These are phyloP conservation scores for Petroica traversi DNA, from an alignment of 2,113 vertebrate genomes.

Conservation along the genomic window DNA sequence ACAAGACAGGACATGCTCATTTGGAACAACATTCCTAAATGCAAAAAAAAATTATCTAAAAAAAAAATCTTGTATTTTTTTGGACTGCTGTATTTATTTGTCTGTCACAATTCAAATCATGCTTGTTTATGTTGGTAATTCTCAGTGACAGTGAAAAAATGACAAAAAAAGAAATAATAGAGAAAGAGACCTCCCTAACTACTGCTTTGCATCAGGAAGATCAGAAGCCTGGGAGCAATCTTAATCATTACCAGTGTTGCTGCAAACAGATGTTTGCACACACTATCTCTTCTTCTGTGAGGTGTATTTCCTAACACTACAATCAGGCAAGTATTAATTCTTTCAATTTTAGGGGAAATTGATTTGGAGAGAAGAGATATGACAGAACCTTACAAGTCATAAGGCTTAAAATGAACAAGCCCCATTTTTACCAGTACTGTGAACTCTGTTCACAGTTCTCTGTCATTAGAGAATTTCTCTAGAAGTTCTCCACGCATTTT, in stretches of 20 bases:
- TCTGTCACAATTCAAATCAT: neutral
- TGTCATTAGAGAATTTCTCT: neutral
- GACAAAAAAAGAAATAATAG: no score
- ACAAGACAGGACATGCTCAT: accelerated
- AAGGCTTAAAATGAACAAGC: neutral
- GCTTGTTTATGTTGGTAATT: neutral
- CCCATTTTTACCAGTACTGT: neutral
- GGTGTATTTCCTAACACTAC: neutral
- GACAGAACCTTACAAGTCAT: neutral
- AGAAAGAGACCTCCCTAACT: neutral
- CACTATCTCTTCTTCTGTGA: neutral
- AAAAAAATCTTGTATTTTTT: neutral
- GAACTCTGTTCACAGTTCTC: neutral
- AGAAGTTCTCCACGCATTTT: accelerated
- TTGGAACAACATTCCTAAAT: neutral
- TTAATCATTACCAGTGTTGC: accelerated
- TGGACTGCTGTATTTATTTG: neutral
- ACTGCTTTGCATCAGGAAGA: neutral
- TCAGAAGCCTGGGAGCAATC: neutral
- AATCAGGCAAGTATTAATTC: neutral
- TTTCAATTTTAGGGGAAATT: neutral
- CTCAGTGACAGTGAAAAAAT: accelerated
- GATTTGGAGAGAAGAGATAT: neutral
- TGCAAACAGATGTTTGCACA: neutral
- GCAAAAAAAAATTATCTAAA: neutral